Evolutionary conservation across 2,888 invertebrate species (phyloP).

Genomic region (Stegana nigrithorax): DNA sequence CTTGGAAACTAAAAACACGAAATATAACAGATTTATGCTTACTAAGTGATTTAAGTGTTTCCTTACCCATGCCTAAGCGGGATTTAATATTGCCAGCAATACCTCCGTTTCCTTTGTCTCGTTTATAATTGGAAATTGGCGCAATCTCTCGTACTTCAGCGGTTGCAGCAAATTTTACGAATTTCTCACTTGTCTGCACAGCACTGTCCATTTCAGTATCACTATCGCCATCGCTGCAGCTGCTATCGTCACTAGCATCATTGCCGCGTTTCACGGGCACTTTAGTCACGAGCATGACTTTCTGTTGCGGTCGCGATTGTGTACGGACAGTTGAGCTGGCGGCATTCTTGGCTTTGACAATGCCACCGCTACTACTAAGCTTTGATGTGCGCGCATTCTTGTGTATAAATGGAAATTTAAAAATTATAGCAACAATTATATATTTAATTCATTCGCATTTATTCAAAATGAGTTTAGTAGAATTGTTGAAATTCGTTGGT

Average conservation of each 20-base stretch:
- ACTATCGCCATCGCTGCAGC: constrained; percentile 46
- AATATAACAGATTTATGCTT: background rate
- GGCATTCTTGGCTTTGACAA: constrained; percentile 52
- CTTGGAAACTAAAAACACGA: constrained; percentile 48
- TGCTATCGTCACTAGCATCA: constrained; percentile 52
- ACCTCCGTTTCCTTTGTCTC: constrained; percentile 18
- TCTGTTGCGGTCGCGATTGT: constrained; percentile 61
- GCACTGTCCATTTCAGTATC: constrained; percentile 26
- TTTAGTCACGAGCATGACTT: constrained; percentile 66
- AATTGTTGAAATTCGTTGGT: no score
- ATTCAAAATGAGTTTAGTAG: no score
- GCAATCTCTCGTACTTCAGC: constrained; percentile 68
- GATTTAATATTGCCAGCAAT: constrained; percentile 51
- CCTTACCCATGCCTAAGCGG: constrained; percentile 53
- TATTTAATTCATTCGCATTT: constrained; percentile 47
- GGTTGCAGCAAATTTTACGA: constrained; percentile 67
- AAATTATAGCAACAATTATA: constrained; percentile 34
- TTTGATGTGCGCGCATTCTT: no score
- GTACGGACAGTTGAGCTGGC: constrained; percentile 36
- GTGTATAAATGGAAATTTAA: background rate
- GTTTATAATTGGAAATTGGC: constrained; percentile 38
- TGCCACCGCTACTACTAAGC: constrained; percentile 30
- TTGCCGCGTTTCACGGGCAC: constrained; percentile 64
- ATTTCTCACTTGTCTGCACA: constrained; percentile 54
- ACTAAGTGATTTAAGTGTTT: background rate